Percentiles rank a stretch among this genome's conserved stretches.
Evolutionary conservation across 1,140 invertebrate species (phyloP).

Genomic region (Panonychus citri): DNA sequence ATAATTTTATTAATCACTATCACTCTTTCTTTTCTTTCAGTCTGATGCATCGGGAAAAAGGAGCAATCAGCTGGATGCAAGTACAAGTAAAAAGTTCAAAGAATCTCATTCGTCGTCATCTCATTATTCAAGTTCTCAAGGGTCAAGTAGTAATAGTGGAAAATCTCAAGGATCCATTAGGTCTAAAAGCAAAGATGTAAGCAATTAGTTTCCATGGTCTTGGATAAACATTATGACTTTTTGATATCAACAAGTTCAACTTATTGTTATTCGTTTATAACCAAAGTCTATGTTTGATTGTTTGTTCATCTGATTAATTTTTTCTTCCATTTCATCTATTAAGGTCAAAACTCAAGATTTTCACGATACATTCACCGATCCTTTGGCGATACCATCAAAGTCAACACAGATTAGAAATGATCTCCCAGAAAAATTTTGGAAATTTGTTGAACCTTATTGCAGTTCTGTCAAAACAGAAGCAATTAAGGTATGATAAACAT

Average conservation of each 20-base stretch:
- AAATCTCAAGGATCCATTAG: neutral
- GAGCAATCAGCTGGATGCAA: neutral
- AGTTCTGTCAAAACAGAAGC: slow-evolving; percentile 64
- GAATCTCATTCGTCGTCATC: neutral
- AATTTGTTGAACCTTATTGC: slow-evolving; percentile 76
- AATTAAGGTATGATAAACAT: slow-evolving; percentile 40
- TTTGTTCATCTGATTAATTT: too few species aligned
- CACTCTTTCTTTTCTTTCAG: neutral
- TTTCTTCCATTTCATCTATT: neutral
- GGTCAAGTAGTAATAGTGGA: neutral
- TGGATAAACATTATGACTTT: neutral
- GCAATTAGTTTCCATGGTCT: neutral
- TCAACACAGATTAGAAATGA: slow-evolving; percentile 36
- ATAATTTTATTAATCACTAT: too few species aligned
- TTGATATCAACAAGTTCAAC: neutral
- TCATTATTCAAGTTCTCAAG: neutral
- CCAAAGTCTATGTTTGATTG: too few species aligned
- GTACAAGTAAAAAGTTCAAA: slow-evolving; percentile 2
- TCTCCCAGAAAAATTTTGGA: slow-evolving; percentile 82
- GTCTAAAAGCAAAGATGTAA: slow-evolving; percentile 4
- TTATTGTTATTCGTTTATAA: too few species aligned
- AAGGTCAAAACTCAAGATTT: neutral
- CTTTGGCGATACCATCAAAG: neutral
- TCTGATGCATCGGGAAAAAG: neutral
- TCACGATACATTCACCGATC: neutral